These are phyloP conservation scores for Intellagama lesueurii DNA, from an alignment of 2,797 vertebrate genomes.

Conservation along the genomic window DNA sequence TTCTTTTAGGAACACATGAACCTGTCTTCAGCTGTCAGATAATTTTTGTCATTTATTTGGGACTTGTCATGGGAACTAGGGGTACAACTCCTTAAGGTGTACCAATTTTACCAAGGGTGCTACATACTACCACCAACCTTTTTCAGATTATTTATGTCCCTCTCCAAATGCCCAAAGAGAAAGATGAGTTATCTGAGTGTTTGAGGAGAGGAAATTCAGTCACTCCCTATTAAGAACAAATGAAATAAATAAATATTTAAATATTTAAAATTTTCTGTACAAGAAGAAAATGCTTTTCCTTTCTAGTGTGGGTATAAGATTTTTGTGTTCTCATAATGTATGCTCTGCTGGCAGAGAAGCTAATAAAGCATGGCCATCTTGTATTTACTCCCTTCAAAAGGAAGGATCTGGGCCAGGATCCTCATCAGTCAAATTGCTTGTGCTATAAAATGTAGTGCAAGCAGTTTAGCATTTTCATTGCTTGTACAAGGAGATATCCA, in stretches of 20 bases:
- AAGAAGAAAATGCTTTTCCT: neutral
- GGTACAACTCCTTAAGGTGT: neutral
- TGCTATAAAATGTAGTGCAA: no score
- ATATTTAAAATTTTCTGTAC: neutral
- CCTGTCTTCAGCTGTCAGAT: neutral
- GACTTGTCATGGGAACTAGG: neutral
- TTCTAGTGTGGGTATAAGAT: neutral
- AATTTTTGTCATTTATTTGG: neutral
- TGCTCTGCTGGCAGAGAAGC: neutral
- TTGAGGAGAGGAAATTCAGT: neutral
- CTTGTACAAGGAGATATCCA: no score
- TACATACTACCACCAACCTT: neutral
- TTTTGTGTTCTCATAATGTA: neutral
- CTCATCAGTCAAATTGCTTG: no score
- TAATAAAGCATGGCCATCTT: neutral
- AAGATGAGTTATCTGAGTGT: neutral
- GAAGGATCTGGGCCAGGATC: neutral
- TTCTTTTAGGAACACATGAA: neutral
- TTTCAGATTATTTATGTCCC: neutral
- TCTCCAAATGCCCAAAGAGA: neutral
- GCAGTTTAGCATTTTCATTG: no score
- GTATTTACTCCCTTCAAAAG: neutral
- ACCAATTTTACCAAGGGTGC: neutral
- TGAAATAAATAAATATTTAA: neutral
- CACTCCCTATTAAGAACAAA: neutral